Evolutionary conservation across 1,140 invertebrate species (phyloP), one percentile per base, ranked within the genome.

Genomic region (Oryctes rhinoceros): DNA sequence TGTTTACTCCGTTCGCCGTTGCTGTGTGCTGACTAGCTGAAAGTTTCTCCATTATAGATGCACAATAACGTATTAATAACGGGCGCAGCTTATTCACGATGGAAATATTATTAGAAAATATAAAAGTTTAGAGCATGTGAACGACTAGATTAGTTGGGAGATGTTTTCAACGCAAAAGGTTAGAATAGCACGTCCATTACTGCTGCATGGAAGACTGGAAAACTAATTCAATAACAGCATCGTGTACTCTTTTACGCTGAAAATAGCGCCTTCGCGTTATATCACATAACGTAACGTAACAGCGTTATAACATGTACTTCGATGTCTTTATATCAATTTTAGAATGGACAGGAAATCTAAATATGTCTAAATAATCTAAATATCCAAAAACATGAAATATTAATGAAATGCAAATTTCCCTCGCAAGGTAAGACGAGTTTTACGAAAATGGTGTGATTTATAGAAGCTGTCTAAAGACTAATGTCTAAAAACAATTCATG

Each of bases 31-130:
- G 13, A n/a, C 0, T 59, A 59, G 15, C 53, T 59, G 18, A 59
- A 59, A 59, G 13, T 59, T 59, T 59, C 53, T 59, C n/a, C 53
- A 59, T 59, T 59, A 59, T n/a, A 59, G n/a, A 59, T 59, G 15
- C 53, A 18, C 53, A 59, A 59, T 59, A 59, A 59, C 53, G 53
- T 59, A 59, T 18, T 59, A n/a, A 59, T 59, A 18, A n/a, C 18
- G 15, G 5, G 18, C 15, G 15, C 53, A 59, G 53, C 15, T 15
- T 53, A 53, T 53, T 53, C 18, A n/a, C 15, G 15, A 59, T 53
- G 13, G n/a, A n/a, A n/a, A 18, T 18, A 59, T 18, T 18, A 18
- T 6, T 6, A 18, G 53, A 59, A 59, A 18, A 15, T 59, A 18
- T 53, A 53, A 53, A 53, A 53, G 4, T 53, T 13, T 53, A 53